Conservation (phyloP, 2,113 vertebrate genomes). For the Callithrix jacchus region DNA sequence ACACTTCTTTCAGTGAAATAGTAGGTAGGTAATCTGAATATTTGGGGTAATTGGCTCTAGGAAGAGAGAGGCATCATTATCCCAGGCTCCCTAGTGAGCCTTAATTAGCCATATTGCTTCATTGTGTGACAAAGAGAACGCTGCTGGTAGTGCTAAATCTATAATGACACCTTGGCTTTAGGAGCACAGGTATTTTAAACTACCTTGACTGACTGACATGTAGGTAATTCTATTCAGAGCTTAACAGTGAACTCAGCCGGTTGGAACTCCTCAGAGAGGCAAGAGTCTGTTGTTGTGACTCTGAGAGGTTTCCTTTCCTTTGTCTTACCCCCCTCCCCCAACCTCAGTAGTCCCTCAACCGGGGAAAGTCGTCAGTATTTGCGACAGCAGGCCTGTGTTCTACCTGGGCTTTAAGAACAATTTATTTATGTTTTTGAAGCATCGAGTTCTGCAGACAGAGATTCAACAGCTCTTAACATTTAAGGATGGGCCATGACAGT, state of each 20-base stretch:
- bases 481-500: not conserved
- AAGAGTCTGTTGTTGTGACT: conserved; percentile 70
- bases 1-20: conserved; percentile 84
- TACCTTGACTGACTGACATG: conserved; percentile 85
- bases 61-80: conserved; percentile 87
- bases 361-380: not conserved
- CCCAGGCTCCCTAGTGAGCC: conserved; percentile 86
- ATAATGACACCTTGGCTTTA: conserved; percentile 84
- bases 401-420: not conserved
- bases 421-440: conserved; percentile 8
- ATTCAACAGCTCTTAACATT: not conserved
- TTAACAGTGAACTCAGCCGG: conserved; percentile 55
- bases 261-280: conserved; percentile 66
- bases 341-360: not conserved
- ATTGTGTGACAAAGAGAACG: conserved; percentile 87
- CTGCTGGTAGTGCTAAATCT: conserved; percentile 85
- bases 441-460: not conserved
- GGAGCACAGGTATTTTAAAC: conserved; percentile 87
- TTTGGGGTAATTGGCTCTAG: conserved; percentile 88
- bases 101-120: conserved; percentile 90
- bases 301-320: conserved; percentile 64
- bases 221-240: conserved; percentile 84
- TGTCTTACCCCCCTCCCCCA: not conserved
- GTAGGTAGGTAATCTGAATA: conserved; percentile 87
- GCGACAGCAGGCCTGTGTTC: not conserved